phyloP scores from a whole-genome alignment of 2,888 invertebrate species.

The Athrips mouffetella region DNA sequence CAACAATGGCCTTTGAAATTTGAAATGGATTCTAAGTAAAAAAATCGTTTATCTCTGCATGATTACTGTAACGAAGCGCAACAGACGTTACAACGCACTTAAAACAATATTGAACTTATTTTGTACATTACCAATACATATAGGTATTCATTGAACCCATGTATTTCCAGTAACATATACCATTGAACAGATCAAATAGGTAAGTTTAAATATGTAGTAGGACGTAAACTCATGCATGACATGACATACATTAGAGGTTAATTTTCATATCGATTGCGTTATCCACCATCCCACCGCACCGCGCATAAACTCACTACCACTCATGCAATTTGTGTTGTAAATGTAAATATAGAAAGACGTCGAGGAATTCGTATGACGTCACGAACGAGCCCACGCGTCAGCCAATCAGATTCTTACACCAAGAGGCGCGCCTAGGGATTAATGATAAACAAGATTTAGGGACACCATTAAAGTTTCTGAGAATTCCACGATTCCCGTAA shows the following conservation, averaged over 20 bases:
- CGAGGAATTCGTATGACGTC: slow-evolving; percentile 72
- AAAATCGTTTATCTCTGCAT: too few species aligned
- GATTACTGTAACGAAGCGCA: too few species aligned
- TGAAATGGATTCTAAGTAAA: too few species aligned
- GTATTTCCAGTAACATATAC: too few species aligned
- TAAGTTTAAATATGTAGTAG: too few species aligned
- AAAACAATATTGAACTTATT: too few species aligned
- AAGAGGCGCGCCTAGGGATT: slow-evolving; percentile 79
- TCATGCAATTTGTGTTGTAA: slow-evolving; percentile 38
- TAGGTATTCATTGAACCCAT: too few species aligned
- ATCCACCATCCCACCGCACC: slow-evolving; percentile 23
- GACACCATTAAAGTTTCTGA: not conserved
- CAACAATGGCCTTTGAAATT: too few species aligned
- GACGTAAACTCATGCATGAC: not conserved
- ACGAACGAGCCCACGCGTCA: slow-evolving; percentile 72
- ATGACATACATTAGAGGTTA: not conserved
- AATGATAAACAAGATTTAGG: slow-evolving; percentile 29
- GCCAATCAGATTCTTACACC: slow-evolving; percentile 73
- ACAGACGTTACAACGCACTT: too few species aligned
- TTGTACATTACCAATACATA: too few species aligned
- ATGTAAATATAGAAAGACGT: slow-evolving; percentile 56
- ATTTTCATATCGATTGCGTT: slow-evolving; percentile 1
- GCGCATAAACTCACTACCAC: slow-evolving; percentile 34
- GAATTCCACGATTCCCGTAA: slow-evolving; percentile 1
- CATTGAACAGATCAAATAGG: too few species aligned